Percentiles rank a stretch among this genome's conserved stretches.
These are phyloP conservation scores for Rachycentron canadum DNA, from an alignment of 2,797 vertebrate genomes.

Conservation along the genomic window DNA sequence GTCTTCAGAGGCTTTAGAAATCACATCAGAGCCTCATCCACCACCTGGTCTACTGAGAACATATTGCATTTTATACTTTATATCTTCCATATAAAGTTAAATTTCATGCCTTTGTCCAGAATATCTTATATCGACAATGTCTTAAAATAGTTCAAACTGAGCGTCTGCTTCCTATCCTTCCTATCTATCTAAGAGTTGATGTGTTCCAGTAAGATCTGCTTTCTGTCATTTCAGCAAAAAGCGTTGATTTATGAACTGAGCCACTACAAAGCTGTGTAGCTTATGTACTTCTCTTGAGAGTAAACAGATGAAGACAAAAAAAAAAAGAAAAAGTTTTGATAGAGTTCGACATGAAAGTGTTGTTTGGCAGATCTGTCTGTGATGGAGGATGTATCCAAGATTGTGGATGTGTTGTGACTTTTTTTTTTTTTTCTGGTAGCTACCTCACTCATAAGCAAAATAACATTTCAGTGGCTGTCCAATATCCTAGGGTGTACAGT, in stretches of 20 bases:
- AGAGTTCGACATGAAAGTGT: constrained; percentile 30
- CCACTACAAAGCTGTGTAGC: constrained; percentile 13
- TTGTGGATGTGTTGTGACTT: constrained; percentile 5
- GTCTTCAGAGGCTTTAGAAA: constrained; percentile 73
- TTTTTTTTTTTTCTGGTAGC: constrained; percentile 3
- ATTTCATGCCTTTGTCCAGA: background rate
- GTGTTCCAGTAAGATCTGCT: constrained; percentile 33
- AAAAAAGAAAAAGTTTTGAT: constrained; percentile 23
- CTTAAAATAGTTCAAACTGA: constrained; percentile 11
- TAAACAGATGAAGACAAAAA: constrained; percentile 8
- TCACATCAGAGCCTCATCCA: constrained; percentile 63
- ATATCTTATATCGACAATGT: constrained; percentile 1
- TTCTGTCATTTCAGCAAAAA: constrained; percentile 52
- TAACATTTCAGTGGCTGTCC: constrained; percentile 12
- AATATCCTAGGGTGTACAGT: constrained; percentile 6
- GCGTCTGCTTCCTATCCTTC: background rate
- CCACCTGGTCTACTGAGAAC: constrained; percentile 71
- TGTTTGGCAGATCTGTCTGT: constrained; percentile 3
- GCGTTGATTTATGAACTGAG: constrained; percentile 45
- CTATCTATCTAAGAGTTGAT: background rate
- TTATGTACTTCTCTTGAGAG: constrained; percentile 35
- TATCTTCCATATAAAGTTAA: constrained; percentile 27
- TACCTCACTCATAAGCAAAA: constrained; percentile 15
- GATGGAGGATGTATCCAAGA: background rate
- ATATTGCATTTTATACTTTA: constrained; percentile 18